phyloP scores from a whole-genome alignment of 2,113 vertebrate species.

The Python bivittatus region DNA sequence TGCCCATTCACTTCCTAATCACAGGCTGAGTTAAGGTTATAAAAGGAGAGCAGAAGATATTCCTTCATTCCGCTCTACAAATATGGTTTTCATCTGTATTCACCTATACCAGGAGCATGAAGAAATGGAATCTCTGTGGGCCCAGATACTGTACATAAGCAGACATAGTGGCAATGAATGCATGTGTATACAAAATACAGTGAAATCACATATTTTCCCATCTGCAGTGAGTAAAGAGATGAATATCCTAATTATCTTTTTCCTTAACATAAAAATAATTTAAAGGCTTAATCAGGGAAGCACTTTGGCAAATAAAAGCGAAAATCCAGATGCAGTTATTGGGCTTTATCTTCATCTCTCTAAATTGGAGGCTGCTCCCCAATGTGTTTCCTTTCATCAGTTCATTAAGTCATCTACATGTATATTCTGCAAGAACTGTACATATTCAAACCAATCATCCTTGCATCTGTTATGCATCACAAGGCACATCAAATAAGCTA shows the following conservation, averaged over 20 bases:
- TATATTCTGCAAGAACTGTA: slow-evolving; percentile 23
- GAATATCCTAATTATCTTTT: slow-evolving; percentile 48
- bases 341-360: slow-evolving; percentile 38
- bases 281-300: slow-evolving; percentile 36
- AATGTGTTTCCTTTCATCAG: slow-evolving; percentile 24
- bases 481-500: slow-evolving; percentile 35
- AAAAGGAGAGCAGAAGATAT: slow-evolving; percentile 27
- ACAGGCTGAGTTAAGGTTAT: neutral
- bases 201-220: slow-evolving; percentile 44
- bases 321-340: slow-evolving; percentile 54
- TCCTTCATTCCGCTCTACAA: neutral
- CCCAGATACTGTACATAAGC: slow-evolving; percentile 18
- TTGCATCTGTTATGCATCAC: slow-evolving; percentile 14
- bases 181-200: neutral
- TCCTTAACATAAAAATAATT: slow-evolving; percentile 33
- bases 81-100: neutral
- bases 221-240: slow-evolving; percentile 16
- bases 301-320: slow-evolving; percentile 17
- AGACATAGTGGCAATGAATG: neutral
- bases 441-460: slow-evolving; percentile 11
- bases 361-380: slow-evolving; percentile 22
- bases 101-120: slow-evolving; percentile 21
- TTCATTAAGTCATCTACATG: slow-evolving; percentile 21
- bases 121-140: slow-evolving; percentile 27
- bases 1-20: neutral